A percentile compares a stretch with the other conserved stretches of the same genome.
phyloP scores from a whole-genome alignment of 2,888 invertebrate genomes.

The Lasioglossum zephyrum region DNA sequence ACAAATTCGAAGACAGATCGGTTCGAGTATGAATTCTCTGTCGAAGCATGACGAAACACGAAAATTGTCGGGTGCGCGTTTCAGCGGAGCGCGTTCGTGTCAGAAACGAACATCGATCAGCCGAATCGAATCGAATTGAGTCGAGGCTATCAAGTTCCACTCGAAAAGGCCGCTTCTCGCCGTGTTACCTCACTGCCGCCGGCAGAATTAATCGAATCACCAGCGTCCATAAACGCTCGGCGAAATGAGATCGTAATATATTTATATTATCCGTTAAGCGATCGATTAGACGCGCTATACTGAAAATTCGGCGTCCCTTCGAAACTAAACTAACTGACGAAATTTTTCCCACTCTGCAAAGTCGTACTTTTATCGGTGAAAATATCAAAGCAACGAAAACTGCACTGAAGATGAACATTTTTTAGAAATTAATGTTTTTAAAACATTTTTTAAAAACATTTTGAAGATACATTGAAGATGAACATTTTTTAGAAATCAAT shows the following conservation, averaged over 20 bases:
- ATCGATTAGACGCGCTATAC: background rate
- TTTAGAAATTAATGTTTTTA: too few relatives aligned
- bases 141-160: slow-evolving; percentile 72
- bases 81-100: background rate
- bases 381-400: background rate
- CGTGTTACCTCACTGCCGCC: slow-evolving; percentile 28
- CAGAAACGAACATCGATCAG: slow-evolving; percentile 39
- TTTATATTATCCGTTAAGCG: background rate
- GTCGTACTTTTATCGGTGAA: background rate
- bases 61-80: background rate
- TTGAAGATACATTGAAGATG: too few relatives aligned
- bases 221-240: background rate
- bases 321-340: background rate
- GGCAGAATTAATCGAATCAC: slow-evolving; percentile 36
- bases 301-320: background rate
- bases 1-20: background rate
- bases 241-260: slow-evolving; percentile 9
- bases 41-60: background rate
- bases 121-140: slow-evolving; percentile 61
- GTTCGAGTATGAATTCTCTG: background rate
- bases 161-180: slow-evolving; percentile 35
- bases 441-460: too few relatives aligned
- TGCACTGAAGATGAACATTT: too few relatives aligned
- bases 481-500: too few relatives aligned
- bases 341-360: background rate